phyloP scores from a whole-genome alignment of 2,888 invertebrate genomes.

The Leptinotarsa tumamoca region DNA sequence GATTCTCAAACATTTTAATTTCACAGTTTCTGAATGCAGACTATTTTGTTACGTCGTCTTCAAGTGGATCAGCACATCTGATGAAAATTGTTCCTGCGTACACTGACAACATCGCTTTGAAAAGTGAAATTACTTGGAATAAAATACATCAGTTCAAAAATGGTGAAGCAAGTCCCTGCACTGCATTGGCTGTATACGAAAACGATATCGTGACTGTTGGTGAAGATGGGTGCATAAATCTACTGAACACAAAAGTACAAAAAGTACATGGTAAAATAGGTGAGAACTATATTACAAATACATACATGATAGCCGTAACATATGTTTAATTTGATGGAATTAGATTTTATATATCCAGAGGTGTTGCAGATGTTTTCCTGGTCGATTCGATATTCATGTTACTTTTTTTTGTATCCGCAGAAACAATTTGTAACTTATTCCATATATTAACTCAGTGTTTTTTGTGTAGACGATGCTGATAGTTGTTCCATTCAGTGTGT shows the following conservation, averaged over 20 bases:
- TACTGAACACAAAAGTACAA: conserved; percentile 69
- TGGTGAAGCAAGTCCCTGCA: conserved; percentile 76
- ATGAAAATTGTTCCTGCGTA: conserved; percentile 73
- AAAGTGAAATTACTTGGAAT: conserved; percentile 74
- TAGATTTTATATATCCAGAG: no score
- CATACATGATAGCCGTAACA: neutral
- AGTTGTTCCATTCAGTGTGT: conserved; percentile 85
- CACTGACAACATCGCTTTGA: conserved; percentile 70
- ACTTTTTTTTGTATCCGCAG: no score
- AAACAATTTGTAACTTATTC: no score
- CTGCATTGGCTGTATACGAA: conserved; percentile 80
- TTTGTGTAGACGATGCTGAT: conserved; percentile 76
- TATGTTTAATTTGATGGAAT: no score
- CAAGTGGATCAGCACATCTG: conserved; percentile 76
- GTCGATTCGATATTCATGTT: no score
- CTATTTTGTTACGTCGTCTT: conserved; percentile 75
- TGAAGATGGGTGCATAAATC: conserved; percentile 82
- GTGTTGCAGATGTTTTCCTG: no score
- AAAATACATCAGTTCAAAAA: conserved; percentile 75
- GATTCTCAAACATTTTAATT: neutral
- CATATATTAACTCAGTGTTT: neutral
- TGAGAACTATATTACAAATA: conserved; percentile 47
- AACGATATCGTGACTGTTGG: conserved; percentile 85
- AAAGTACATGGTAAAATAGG: conserved; percentile 69
- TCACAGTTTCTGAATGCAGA: conserved; percentile 74